A percentile compares a stretch with the other conserved stretches of the same genome.
Evolutionary conservation across 1,140 invertebrate species (phyloP).

Genomic region (Hycleus phaleratus): DNA sequence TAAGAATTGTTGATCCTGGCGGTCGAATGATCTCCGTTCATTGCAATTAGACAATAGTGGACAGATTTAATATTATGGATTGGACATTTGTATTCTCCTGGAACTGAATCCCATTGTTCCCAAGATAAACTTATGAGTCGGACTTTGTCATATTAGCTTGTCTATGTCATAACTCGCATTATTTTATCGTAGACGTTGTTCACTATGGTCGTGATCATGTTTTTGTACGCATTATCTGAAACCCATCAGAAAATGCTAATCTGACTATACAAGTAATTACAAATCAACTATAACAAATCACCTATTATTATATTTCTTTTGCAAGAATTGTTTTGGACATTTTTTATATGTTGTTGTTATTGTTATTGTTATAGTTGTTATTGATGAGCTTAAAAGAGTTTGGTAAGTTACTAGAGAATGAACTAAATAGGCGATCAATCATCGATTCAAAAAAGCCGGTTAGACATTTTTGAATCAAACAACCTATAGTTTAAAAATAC

Average conservation of each 20-base stretch:
- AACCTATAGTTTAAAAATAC: conserved; percentile 1
- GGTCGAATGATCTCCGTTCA: conserved; percentile 23
- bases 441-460: conserved; percentile 1
- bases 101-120: conserved; percentile 32
- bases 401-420: neutral
- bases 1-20: conserved; percentile 19
- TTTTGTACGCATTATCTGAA: too few relatives aligned
- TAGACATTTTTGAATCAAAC: conserved; percentile 7
- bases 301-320: too few relatives aligned
- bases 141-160: conserved; percentile 21
- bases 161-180: conserved; percentile 7
- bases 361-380: too few relatives aligned
- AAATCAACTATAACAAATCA: too few relatives aligned
- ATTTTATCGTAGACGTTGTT: neutral
- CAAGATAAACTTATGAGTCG: conserved; percentile 30
- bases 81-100: conserved; percentile 32
- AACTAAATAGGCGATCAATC: conserved; percentile 8
- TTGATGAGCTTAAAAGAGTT: too few relatives aligned
- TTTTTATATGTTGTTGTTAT: too few relatives aligned
- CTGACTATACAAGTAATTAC: too few relatives aligned
- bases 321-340: too few relatives aligned
- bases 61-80: conserved; percentile 36
- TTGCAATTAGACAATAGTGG: conserved; percentile 35
- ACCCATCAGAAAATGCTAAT: too few relatives aligned
- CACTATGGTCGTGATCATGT: too few relatives aligned